Evolutionary conservation across 1,140 invertebrate species (phyloP), one percentile per base, ranked within the genome.

Genomic region (Potamilus streckersoni): DNA sequence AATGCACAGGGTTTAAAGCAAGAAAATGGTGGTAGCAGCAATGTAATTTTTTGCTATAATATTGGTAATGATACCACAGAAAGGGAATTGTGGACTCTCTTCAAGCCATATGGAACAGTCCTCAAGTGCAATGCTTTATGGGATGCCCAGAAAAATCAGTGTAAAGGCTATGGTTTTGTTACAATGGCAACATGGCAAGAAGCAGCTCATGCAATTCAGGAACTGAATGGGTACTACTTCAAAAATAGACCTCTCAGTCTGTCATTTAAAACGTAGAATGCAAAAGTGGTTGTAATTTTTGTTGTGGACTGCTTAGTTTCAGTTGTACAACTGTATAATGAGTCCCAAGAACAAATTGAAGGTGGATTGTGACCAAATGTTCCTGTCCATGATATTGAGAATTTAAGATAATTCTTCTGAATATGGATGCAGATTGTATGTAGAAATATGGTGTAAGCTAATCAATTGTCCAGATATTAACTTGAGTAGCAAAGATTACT

Each of bases 161-260:
- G 84, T 65, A 89, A 88, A 79, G 87, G 86, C 55, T 89, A 82
- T 80, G 88, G 87, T 17, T 90, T 89, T 81, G 88, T 90, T 2
- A 89, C 88, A 31, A 89, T 89, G 88, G 78, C 80, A 13, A 88
- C 84, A 79, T 85, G 87, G 72, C 75, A 84, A 15, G 86, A 89
- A 69, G 89, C 89, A 20, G 62, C 80, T 11, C 79, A 82, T 65
- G 88, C 87, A 8, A 89, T 90, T 73, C 78, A 85, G 64, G 71
- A 74, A 55, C 76, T 90, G 65, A 87, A 90, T 82, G 86, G 87
- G 17, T 85, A 79, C 56, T 79, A 79, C 56, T 87, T 78, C 63
- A 80, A 76, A 62, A 70, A 70, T 20, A 66, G 57, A 20, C 78
- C 66, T 85, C 74, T 76, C 19, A 76, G 68, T 68, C 69, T 76